These are phyloP conservation scores for Heteropelma amictum DNA, from an alignment of 2,888 invertebrate species.

Conservation along the genomic window DNA sequence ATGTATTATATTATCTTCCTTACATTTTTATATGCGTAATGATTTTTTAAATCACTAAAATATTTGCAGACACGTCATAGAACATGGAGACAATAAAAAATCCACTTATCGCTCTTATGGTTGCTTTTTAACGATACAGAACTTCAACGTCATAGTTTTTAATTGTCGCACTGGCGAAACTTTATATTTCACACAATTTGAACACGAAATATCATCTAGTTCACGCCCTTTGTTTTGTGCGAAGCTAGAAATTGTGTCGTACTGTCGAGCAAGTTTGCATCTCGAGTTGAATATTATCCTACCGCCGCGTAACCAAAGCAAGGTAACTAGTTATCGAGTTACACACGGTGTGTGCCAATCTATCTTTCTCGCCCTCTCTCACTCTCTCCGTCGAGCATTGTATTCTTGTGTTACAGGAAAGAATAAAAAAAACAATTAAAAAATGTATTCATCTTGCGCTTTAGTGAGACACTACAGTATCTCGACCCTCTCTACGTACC, in stretches of 20 bases:
- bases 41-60: no score
- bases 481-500: slow-evolving; percentile 8
- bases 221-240: neutral
- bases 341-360: slow-evolving; percentile 57
- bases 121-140: no score
- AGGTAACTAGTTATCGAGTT: slow-evolving; percentile 67
- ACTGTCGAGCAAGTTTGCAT: slow-evolving; percentile 52
- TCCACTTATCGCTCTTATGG: no score
- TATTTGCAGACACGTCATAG: no score
- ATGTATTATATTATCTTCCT: no score
- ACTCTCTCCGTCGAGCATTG: slow-evolving; percentile 68
- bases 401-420: slow-evolving; percentile 70
- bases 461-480: slow-evolving; percentile 25
- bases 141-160: no score
- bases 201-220: neutral
- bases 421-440: neutral
- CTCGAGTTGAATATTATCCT: slow-evolving; percentile 65
- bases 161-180: no score
- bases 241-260: slow-evolving; percentile 35
- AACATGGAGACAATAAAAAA: no score
- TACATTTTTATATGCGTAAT: no score
- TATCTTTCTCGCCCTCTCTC: no score
- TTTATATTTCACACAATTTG: neutral
- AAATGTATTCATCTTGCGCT: slow-evolving; percentile 20
- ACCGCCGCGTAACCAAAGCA: slow-evolving; percentile 68